Evolutionary conservation across 2,888 invertebrate species (phyloP), one percentile per base, ranked within the genome.

Genomic region (Troilus luridus): DNA sequence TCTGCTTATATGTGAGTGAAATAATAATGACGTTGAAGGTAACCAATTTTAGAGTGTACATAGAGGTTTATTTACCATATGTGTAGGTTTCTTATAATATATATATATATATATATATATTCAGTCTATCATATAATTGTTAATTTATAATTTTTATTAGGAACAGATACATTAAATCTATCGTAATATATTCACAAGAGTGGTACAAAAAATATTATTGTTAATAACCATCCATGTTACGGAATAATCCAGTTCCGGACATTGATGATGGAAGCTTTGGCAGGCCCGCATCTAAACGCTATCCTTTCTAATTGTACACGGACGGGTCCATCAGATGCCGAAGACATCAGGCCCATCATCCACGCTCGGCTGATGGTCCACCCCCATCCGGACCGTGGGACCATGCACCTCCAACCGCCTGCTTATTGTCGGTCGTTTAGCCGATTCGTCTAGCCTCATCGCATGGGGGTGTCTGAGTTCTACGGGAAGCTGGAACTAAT

Each of bases 341-440:
- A n/a, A 58, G 85, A n/a, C 85, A 85, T 85, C 56, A 85, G 85
- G 21, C 21, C 7, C 56, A 85, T 58, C 85, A 56, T 85, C 56
- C 56, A 85, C 85, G 85, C n/a, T n/a, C n/a, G 12, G 56, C 56
- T 85, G 56, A 85, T 85, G 85, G 56, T 58, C 85, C 85, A n/a
- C 58, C 72, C 81, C 56, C 56, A n/a, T 85, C 72, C 72, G 17
- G 56, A 85, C 85, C 85, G 85, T 85, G 85, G 85, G 85, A 85
- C 58, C 27, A 17, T 27, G 17, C 27, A 2, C 24, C 21, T 19
- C 54, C 81, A 17, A 9, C 67, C 19, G 19, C 67, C 67, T 9
- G 54, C 81, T 56, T 58, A 85, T 85, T 85, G 85, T 85, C 10
- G 56, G n/a, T 56, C 85, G 85, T 85, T 85, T 85, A 58, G 54